Percentiles rank a stretch among this genome's conserved stretches.
Evolutionary conservation across 2,797 vertebrate species (phyloP).

Genomic region (Fistularia commersonii): DNA sequence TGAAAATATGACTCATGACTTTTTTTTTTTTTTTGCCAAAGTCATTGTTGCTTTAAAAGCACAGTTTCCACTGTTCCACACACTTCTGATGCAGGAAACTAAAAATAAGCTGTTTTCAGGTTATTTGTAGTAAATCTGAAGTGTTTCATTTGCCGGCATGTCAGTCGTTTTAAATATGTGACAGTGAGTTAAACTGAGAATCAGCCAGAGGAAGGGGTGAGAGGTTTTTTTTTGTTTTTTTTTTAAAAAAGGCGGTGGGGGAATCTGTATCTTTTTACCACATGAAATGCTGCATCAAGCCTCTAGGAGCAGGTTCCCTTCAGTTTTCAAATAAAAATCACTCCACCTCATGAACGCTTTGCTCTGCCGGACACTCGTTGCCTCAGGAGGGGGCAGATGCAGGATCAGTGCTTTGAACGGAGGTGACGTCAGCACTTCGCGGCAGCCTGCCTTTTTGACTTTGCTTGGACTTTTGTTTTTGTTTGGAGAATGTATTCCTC

Average conservation of each 20-base stretch:
- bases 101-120: not conserved
- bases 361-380: too few relatives aligned
- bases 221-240: not conserved
- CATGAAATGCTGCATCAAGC: too few relatives aligned
- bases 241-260: not conserved
- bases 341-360: too few relatives aligned
- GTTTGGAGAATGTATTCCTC: too few relatives aligned
- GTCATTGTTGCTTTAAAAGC: constrained; percentile 38
- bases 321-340: not conserved
- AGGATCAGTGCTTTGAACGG: not conserved
- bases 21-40: constrained; percentile 34
- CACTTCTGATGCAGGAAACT: not conserved
- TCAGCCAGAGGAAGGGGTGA: too few relatives aligned
- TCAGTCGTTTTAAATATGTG: too few relatives aligned
- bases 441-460: constrained; percentile 13
- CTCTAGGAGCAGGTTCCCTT: not conserved
- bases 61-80: not conserved
- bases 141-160: not conserved
- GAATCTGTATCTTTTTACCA: too few relatives aligned
- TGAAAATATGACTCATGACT: too few relatives aligned
- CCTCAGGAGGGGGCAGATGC: too few relatives aligned
- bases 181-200: too few relatives aligned
- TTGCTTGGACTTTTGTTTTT: too few relatives aligned
- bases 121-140: not conserved
- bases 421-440: not conserved